Conservation (phyloP, 2,113 vertebrate genomes). For the Ginglymostoma cirratum region DNA sequence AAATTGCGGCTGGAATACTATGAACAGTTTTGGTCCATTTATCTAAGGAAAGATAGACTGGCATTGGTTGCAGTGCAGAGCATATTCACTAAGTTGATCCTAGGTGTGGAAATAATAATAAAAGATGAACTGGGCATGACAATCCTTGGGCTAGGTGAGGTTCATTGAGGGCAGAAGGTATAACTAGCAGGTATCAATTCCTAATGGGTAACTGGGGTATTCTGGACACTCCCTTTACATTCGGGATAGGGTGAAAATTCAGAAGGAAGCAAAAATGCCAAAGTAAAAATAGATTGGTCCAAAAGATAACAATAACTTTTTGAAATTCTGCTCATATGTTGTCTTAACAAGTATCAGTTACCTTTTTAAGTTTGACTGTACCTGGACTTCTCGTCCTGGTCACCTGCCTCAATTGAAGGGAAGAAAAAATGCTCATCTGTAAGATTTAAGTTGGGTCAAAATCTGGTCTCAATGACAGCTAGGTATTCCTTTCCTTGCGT, state of each 20-base stretch:
- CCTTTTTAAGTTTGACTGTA: neutral
- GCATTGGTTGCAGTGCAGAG: no score
- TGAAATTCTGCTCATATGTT: neutral
- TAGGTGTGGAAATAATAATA: neutral
- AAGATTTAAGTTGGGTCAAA: neutral
- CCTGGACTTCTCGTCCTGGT: neutral
- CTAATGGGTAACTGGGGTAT: neutral
- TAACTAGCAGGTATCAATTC: neutral
- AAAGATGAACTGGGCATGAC: neutral
- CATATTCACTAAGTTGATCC: no score
- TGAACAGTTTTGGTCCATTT: no score
- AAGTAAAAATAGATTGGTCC: neutral
- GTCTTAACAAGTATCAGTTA: neutral
- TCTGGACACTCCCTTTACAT: neutral
- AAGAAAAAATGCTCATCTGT: neutral
- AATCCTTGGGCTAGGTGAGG: neutral
- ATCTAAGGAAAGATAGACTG: no score
- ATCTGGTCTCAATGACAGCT: neutral
- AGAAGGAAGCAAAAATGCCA: neutral
- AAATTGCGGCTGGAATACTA: no score
- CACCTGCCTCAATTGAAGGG: neutral
- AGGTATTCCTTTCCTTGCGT: neutral
- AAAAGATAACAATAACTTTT: neutral
- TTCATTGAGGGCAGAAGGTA: neutral
- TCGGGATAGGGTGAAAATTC: neutral